Conservation (phyloP, 1,140 invertebrate species). For the Fopius arisanus region DNA sequence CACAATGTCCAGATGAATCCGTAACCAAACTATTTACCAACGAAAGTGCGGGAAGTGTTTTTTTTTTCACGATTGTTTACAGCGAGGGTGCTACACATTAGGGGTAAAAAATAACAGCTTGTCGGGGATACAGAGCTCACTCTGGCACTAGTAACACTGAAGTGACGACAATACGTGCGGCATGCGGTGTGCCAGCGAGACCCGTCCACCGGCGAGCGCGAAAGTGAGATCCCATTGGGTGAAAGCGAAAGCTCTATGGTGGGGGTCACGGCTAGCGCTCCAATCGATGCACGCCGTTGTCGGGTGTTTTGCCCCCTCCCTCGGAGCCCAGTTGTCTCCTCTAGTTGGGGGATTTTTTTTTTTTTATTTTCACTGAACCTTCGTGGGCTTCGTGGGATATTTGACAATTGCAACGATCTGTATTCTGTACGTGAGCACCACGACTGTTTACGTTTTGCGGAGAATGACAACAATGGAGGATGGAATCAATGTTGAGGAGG, state of each 20-base stretch:
- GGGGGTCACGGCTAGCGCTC: slow-evolving; percentile 63
- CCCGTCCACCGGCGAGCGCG: slow-evolving; percentile 56
- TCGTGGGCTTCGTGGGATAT: too few species aligned
- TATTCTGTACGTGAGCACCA: too few species aligned
- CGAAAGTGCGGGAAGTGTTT: too few species aligned
- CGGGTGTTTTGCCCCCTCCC: neutral
- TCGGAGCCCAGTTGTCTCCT: neutral
- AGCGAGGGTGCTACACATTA: too few species aligned
- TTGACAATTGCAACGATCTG: too few species aligned
- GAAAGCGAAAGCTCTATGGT: slow-evolving; percentile 64
- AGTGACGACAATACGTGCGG: slow-evolving; percentile 27
- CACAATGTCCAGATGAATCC: too few species aligned
- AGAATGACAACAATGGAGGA: too few species aligned
- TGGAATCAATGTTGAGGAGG: too few species aligned
- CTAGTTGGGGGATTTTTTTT: neutral
- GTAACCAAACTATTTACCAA: too few species aligned
- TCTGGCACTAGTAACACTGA: slow-evolving; percentile 59
- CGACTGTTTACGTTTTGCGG: too few species aligned
- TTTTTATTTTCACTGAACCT: neutral
- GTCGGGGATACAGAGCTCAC: slow-evolving; percentile 40
- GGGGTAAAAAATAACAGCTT: slow-evolving; percentile 33
- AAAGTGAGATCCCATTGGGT: slow-evolving; percentile 66
- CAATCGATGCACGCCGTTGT: slow-evolving; percentile 60
- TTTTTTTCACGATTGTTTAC: too few species aligned
- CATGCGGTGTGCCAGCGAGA: slow-evolving; percentile 47